These are phyloP conservation scores for Platyrinchus mystaceus DNA, from an alignment of 2,797 vertebrate species.

Conservation along the genomic window DNA sequence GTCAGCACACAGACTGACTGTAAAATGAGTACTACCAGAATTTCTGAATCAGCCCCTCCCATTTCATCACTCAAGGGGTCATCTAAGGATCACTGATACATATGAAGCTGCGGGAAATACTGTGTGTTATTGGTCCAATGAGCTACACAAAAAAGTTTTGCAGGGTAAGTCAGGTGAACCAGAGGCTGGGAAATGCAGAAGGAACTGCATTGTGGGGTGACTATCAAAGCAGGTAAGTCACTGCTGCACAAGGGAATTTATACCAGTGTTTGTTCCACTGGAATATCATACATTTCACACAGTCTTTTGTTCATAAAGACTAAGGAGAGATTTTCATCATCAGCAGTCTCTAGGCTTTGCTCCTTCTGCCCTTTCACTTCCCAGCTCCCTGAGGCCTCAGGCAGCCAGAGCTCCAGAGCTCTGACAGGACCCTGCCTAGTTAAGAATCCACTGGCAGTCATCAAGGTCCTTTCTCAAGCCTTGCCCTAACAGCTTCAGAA, in stretches of 20 bases:
- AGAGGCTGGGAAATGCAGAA: background rate
- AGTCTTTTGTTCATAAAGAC: background rate
- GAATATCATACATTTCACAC: background rate
- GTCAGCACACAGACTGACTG: background rate
- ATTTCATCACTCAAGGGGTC: background rate
- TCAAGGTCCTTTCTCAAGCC: background rate
- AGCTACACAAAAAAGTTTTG: too few species aligned
- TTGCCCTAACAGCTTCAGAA: background rate
- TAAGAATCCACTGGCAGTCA: background rate
- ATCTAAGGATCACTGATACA: background rate
- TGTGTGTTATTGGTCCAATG: background rate
- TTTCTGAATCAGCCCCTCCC: background rate
- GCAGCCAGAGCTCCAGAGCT: background rate
- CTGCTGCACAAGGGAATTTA: background rate
- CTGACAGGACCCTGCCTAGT: background rate
- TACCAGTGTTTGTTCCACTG: background rate
- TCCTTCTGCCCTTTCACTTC: background rate
- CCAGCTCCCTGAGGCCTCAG: fast-evolving
- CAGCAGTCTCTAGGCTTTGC: background rate
- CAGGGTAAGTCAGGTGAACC: background rate
- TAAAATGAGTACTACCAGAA: background rate
- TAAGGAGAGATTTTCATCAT: background rate
- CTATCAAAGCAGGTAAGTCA: background rate
- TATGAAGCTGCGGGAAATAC: background rate
- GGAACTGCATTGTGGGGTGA: background rate